phyloP scores from a whole-genome alignment of 2,797 vertebrate genomes.

The Lates japonicus region DNA sequence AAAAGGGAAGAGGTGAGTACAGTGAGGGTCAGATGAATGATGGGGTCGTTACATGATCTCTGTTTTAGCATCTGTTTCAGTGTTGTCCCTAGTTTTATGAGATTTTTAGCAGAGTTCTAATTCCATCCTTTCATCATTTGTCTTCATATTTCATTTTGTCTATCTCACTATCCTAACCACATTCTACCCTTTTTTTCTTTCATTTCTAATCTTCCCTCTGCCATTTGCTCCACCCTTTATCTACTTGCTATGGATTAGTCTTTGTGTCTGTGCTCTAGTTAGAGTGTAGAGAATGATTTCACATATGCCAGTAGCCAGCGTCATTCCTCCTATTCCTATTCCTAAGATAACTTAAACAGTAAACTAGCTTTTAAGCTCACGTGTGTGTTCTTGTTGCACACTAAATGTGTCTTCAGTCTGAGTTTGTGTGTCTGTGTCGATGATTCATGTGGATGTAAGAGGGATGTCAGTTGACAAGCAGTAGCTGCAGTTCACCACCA shows the following conservation, averaged over 20 bases:
- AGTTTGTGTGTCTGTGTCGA: slow-evolving; percentile 9
- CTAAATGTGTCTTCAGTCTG: slow-evolving; percentile 9
- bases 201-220: slow-evolving; percentile 11
- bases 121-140: slow-evolving; percentile 13
- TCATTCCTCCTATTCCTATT: background rate
- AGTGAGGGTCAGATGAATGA: slow-evolving; percentile 20
- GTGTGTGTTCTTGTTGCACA: background rate
- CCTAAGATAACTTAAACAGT: background rate
- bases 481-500: slow-evolving; percentile 41
- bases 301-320: background rate
- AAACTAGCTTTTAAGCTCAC: background rate
- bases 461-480: slow-evolving; percentile 14
- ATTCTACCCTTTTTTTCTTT: background rate
- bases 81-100: slow-evolving; percentile 5
- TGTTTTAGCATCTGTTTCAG: slow-evolving; percentile 14
- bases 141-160: slow-evolving; percentile 3
- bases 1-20: slow-evolving; percentile 17
- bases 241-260: slow-evolving; percentile 12
- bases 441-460: slow-evolving; percentile 19
- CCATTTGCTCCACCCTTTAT: slow-evolving; percentile 15
- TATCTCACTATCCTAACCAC: background rate
- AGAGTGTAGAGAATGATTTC: background rate
- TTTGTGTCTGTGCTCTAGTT: too few relatives aligned
- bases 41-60: slow-evolving; percentile 17
- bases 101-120: slow-evolving; percentile 3